Percentiles rank a stretch among this genome's conserved stretches.
Evolutionary conservation across 2,113 vertebrate species (phyloP).

Genomic region (Hemichromis elongatus): DNA sequence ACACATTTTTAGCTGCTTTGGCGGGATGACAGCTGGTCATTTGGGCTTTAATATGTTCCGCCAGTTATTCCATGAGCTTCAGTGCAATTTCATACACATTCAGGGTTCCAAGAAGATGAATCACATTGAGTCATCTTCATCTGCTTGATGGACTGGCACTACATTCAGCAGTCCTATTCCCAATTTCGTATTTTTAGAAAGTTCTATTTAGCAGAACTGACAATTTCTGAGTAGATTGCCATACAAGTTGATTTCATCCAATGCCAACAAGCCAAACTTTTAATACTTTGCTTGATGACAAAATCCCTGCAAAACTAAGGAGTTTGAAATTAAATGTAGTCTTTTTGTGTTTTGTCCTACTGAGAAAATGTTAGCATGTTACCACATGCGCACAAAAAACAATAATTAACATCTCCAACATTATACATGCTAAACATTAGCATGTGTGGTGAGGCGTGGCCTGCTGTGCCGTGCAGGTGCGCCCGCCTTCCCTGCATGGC

Average conservation of each 20-base stretch:
- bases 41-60: neutral
- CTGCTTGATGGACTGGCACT: neutral
- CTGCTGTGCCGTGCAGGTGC: no score
- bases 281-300: neutral
- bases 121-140: neutral
- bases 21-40: neutral
- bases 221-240: neutral
- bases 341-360: neutral
- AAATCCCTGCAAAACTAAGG: neutral
- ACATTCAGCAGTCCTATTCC: neutral
- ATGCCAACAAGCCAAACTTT: neutral
- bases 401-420: neutral
- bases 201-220: neutral
- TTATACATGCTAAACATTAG: neutral
- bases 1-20: neutral
- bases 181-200: neutral
- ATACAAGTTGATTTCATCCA: neutral
- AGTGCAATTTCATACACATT: neutral
- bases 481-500: no score
- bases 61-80: neutral
- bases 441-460: no score
- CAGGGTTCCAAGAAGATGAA: neutral
- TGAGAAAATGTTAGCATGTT: neutral
- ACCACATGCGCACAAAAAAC: neutral
- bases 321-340: neutral